A percentile compares a stretch with the other conserved stretches of the same genome.
Conservation (phyloP, 2,888 invertebrate species). For the Netelia fuscicornis region DNA sequence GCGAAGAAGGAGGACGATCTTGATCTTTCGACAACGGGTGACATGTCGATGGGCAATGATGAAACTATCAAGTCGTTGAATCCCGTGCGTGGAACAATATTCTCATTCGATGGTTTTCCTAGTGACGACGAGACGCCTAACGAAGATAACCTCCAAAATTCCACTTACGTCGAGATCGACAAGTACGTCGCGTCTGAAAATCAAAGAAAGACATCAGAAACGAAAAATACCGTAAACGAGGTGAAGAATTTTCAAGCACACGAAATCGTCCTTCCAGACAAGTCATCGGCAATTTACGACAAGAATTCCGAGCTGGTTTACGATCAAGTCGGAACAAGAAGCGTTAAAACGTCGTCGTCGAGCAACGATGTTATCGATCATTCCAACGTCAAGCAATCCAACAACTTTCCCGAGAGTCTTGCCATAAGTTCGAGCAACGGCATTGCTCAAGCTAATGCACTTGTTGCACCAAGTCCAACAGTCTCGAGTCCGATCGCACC, state of each 20-base stretch:
- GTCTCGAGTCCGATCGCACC: constrained; percentile 66
- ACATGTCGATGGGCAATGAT: constrained; percentile 3
- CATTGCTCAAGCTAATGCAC: constrained; percentile 76
- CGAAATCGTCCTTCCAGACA: constrained; percentile 71
- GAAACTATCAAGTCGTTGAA: constrained; percentile 13
- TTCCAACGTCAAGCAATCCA: constrained; percentile 70
- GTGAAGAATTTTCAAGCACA: constrained; percentile 72
- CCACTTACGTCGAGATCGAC: constrained; percentile 79
- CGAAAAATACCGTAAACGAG: constrained; percentile 28
- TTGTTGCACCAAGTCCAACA: constrained; percentile 78
- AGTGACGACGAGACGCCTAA: constrained; percentile 77
- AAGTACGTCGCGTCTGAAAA: constrained; percentile 72
- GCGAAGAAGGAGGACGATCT: constrained; percentile 19
- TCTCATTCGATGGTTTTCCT: constrained; percentile 78
- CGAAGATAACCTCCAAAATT: constrained; percentile 83
- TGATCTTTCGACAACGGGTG: constrained; percentile 23
- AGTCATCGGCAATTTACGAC: constrained; percentile 70
- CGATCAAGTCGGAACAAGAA: constrained; percentile 70
- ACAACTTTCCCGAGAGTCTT: constrained; percentile 74
- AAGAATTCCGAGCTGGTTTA: constrained; percentile 71
- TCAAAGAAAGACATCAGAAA: constrained; percentile 35
- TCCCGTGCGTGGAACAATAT: constrained; percentile 68
- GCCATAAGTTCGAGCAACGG: constrained; percentile 78
- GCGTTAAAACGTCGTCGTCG: constrained; percentile 69
- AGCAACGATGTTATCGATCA: constrained; percentile 53